phyloP scores from a whole-genome alignment of 2,888 invertebrate species.

The Gryllus longicercus region DNA sequence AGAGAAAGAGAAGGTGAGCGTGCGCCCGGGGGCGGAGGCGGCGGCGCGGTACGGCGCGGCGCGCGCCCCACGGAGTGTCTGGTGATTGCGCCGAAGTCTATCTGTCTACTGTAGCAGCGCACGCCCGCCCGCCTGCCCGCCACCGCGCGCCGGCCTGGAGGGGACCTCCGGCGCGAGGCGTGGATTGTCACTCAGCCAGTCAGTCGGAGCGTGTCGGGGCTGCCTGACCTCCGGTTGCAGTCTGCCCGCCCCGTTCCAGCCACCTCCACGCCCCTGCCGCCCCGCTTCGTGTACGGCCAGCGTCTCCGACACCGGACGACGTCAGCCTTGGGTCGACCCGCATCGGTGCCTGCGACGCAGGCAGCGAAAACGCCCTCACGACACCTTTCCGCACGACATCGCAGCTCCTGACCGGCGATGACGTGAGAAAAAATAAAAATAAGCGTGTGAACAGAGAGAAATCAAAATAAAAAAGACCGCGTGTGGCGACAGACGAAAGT shows the following conservation, averaged over 20 bases:
- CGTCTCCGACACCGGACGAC: no score
- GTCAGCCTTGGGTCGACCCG: no score
- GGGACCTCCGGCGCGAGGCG: constrained; percentile 22
- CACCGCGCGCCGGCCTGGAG: constrained; percentile 2
- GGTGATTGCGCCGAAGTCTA: constrained; percentile 36
- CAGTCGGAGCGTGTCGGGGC: constrained; percentile 33
- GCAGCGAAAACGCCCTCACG: no score
- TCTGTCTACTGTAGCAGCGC: constrained; percentile 27
- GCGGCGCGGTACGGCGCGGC: constrained; percentile 19
- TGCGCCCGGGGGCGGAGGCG: constrained; percentile 29
- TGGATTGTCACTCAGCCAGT: constrained; percentile 35
- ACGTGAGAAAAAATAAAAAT: no score
- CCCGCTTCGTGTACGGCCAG: not conserved
- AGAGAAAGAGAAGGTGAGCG: constrained; percentile 27
- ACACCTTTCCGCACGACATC: no score
- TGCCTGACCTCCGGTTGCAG: constrained; percentile 27
- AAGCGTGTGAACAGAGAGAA: no score
- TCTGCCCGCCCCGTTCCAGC: not conserved
- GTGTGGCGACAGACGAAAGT: no score
- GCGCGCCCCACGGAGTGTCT: constrained; percentile 34
- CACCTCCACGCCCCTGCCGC: not conserved
- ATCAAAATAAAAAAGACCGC: no score
- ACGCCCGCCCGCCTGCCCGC: not conserved
- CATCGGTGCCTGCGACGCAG: no score
- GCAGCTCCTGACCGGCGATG: no score